Conservation (phyloP, 2,797 vertebrate species). For the Eleutherodactylus coqui region DNA sequence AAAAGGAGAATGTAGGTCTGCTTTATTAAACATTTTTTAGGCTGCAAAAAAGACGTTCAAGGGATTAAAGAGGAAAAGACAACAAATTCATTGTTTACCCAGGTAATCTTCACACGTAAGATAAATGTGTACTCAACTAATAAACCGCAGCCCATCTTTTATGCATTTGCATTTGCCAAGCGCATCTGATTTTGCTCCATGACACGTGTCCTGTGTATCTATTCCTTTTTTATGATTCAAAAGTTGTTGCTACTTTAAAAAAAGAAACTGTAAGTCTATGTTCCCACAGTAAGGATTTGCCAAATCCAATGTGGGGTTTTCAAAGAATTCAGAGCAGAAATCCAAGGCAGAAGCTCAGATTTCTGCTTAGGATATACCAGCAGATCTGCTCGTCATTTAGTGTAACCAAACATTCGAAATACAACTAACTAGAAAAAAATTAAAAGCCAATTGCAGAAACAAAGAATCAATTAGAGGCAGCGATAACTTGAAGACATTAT, state of each 20-base stretch:
- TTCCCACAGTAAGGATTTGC: too few species aligned
- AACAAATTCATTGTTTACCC: constrained; percentile 31
- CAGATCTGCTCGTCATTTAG: too few species aligned
- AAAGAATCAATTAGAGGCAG: too few species aligned
- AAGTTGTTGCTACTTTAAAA: background rate
- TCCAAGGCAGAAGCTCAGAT: too few species aligned
- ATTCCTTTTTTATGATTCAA: background rate
- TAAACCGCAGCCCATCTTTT: background rate
- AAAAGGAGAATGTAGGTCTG: constrained; percentile 32
- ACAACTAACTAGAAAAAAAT: too few species aligned
- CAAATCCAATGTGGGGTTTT: too few species aligned
- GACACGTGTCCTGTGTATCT: background rate
- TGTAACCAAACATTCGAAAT: too few species aligned
- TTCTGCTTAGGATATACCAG: too few species aligned
- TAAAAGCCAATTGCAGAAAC: too few species aligned
- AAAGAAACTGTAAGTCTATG: background rate
- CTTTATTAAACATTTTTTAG: constrained; percentile 16
- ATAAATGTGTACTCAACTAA: constrained; percentile 16
- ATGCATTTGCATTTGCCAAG: constrained; percentile 15
- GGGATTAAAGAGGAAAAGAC: constrained; percentile 30
- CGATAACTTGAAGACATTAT: too few species aligned
- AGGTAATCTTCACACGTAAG: constrained; percentile 31
- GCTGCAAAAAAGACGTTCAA: constrained; percentile 11
- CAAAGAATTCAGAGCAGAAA: too few species aligned
- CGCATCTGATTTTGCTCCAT: background rate